These are phyloP conservation scores for Trididemnum miniatum DNA, from an alignment of 23 tunicate genomes.

Conservation along the genomic window DNA sequence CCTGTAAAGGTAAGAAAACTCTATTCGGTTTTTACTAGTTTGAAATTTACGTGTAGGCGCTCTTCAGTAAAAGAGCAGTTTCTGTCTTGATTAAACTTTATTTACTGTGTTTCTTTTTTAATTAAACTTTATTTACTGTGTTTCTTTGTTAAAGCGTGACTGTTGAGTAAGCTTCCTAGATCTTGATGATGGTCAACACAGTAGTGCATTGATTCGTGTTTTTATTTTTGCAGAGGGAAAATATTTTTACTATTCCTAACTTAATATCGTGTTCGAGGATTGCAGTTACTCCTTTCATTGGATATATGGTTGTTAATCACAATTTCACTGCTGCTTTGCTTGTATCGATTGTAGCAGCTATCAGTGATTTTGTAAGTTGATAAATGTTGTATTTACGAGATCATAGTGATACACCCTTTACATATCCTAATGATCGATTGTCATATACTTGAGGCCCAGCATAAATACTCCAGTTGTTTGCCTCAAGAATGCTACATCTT, in stretches of 20 bases:
- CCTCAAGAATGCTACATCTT: no score
- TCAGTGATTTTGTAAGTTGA: slow-evolving; percentile 63
- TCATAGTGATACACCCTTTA: no score
- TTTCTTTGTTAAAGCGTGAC: not conserved
- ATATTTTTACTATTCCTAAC: slow-evolving; percentile 83
- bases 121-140: not conserved
- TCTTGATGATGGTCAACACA: not conserved
- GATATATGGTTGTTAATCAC: slow-evolving; percentile 44
- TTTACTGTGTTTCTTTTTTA: not conserved
- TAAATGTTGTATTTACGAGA: not conserved
- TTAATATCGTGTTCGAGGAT: slow-evolving; percentile 54
- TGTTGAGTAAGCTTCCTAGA: no score
- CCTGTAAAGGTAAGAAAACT: slow-evolving; percentile 57
- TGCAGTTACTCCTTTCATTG: slow-evolving; percentile 63
- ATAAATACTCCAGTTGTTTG: no score
- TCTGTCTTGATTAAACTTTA: not conserved
- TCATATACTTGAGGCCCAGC: no score
- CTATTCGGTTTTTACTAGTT: no score
- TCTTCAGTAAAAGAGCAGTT: no score
- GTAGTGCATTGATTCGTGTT: not conserved
- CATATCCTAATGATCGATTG: no score
- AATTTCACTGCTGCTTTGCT: slow-evolving; percentile 47
- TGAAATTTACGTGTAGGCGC: no score
- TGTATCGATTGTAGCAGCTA: slow-evolving; percentile 45
- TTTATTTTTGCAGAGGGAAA: slow-evolving; percentile 84